These are phyloP conservation scores for Bombyx huttoni DNA, from an alignment of 2,888 invertebrate species.

Conservation along the genomic window DNA sequence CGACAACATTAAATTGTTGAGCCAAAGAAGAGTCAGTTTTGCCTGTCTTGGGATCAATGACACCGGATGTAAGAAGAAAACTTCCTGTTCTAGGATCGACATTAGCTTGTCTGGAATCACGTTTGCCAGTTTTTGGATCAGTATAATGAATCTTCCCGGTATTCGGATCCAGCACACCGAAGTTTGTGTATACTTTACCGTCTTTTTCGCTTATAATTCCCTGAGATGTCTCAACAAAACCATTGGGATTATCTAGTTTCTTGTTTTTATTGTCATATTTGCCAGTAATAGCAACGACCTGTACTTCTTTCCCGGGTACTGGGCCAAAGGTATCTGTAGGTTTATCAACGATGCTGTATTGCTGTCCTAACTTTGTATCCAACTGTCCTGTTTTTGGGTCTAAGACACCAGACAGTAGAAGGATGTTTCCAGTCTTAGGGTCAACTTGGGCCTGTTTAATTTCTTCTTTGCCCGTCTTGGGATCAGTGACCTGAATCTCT, in stretches of 20 bases:
- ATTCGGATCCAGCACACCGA: slow-evolving; percentile 75
- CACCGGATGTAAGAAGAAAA: slow-evolving; percentile 71
- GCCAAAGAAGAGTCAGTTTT: slow-evolving; percentile 77
- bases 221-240: slow-evolving; percentile 63
- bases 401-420: slow-evolving; percentile 65
- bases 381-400: slow-evolving; percentile 74
- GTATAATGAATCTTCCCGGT: slow-evolving; percentile 72
- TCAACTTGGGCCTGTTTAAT: slow-evolving; percentile 55
- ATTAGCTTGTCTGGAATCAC: slow-evolving; percentile 73
- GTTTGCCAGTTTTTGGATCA: slow-evolving; percentile 73
- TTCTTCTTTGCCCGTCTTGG: slow-evolving; percentile 57
- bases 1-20: slow-evolving; percentile 60
- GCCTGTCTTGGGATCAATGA: slow-evolving; percentile 75
- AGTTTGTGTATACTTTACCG: slow-evolving; percentile 77
- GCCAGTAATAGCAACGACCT: slow-evolving; percentile 72
- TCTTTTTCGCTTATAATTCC: slow-evolving; percentile 78
- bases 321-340: slow-evolving; percentile 58
- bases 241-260: slow-evolving; percentile 71
- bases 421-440: slow-evolving; percentile 66
- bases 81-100: slow-evolving; percentile 71
- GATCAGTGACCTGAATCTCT: slow-evolving; percentile 51
- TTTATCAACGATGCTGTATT: slow-evolving; percentile 74
- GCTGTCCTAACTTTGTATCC: slow-evolving; percentile 70
- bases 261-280: slow-evolving; percentile 74
- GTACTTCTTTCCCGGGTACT: slow-evolving; percentile 60